Evolutionary conservation across 2,888 invertebrate genomes (phyloP).

Genomic region (Drosophila anomalata): DNA sequence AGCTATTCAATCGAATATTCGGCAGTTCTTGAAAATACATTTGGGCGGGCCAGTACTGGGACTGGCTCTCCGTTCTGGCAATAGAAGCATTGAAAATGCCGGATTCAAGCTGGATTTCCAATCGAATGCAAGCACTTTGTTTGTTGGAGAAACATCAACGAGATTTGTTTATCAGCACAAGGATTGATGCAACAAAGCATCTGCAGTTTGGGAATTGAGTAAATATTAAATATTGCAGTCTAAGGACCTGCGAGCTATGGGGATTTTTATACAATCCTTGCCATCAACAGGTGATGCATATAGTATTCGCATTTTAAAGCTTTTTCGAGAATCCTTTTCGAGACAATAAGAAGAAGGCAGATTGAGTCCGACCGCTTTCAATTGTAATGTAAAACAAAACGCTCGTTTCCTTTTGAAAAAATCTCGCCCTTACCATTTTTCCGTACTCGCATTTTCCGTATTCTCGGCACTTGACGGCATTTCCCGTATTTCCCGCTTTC

Average conservation of each 20-base stretch:
- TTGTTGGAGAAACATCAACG: constrained; percentile 15
- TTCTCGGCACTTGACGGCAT: background rate
- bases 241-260: background rate
- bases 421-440: background rate
- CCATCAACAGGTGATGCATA: background rate
- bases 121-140: constrained; percentile 48
- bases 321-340: too few species aligned
- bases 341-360: background rate
- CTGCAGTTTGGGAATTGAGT: constrained; percentile 11
- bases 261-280: background rate
- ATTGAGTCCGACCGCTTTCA: constrained; percentile 27
- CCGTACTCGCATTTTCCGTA: background rate
- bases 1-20: constrained; percentile 28
- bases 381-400: constrained; percentile 62
- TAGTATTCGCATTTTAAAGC: background rate
- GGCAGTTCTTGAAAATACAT: constrained; percentile 23
- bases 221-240: constrained; percentile 7
- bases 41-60: constrained; percentile 3
- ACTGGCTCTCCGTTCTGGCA: background rate
- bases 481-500: background rate
- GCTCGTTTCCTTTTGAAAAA: constrained; percentile 19
- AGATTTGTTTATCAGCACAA: constrained; percentile 27
- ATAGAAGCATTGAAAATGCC: constrained; percentile 4
- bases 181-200: constrained; percentile 3
- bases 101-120: constrained; percentile 14